Conservation (phyloP, 2,113 vertebrate genomes). For the Triplophysa rosa region DNA sequence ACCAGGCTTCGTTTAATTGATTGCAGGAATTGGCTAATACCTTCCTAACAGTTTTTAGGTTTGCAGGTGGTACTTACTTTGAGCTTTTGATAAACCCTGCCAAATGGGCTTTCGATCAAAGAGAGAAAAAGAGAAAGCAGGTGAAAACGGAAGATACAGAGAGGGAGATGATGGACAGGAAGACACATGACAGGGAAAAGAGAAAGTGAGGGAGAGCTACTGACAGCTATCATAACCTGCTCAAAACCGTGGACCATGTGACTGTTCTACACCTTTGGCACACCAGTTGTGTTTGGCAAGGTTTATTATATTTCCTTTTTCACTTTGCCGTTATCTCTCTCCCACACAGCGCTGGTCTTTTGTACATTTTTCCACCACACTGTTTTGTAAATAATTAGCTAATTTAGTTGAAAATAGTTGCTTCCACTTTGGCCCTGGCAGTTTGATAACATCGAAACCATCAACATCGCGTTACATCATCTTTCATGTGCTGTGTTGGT, state of each 20-base stretch:
- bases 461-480: slow-evolving; percentile 57
- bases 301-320: not conserved
- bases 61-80: slow-evolving; percentile 26
- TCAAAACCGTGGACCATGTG: slow-evolving; percentile 6
- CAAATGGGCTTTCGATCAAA: slow-evolving; percentile 41
- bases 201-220: not conserved
- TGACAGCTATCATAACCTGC: not conserved
- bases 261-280: slow-evolving; percentile 21
- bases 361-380: not conserved
- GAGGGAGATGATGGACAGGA: not conserved
- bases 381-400: not conserved
- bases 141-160: slow-evolving; percentile 19
- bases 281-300: slow-evolving; percentile 26
- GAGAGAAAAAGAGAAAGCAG: slow-evolving; percentile 9
- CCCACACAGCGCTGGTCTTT: slow-evolving; percentile 5
- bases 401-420: not conserved
- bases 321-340: not conserved
- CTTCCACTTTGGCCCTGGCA: not conserved
- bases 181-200: not conserved
- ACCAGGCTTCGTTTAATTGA: not conserved
- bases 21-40: not conserved
- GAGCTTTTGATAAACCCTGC: slow-evolving; percentile 32
- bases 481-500: slow-evolving; percentile 59
- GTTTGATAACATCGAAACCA: slow-evolving; percentile 51
- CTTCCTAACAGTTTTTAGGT: slow-evolving; percentile 3